Conservation (phyloP, 2,113 vertebrate genomes). For the Psilopogon haemacephalus region DNA sequence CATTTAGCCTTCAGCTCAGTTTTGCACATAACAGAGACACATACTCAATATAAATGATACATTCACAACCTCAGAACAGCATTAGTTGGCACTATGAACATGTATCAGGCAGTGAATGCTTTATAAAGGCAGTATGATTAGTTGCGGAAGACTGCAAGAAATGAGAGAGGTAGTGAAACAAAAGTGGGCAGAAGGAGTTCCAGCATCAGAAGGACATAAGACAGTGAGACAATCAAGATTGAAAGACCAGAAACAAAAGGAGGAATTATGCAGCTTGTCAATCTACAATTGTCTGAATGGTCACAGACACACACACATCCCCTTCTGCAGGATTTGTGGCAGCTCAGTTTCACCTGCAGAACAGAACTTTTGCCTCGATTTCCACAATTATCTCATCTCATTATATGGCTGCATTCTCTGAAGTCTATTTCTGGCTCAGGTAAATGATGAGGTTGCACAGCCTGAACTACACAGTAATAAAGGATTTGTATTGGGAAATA, state of each 20-base stretch:
- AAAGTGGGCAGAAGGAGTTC: background rate
- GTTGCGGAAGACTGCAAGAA: background rate
- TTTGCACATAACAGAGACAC: background rate
- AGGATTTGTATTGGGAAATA: background rate
- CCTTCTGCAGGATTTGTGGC: background rate
- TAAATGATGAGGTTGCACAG: background rate
- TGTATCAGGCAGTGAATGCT: background rate
- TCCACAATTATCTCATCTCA: background rate
- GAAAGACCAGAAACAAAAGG: background rate
- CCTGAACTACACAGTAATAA: background rate
- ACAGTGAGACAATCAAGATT: background rate
- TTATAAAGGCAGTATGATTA: background rate
- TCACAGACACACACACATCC: background rate
- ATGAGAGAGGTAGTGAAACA: background rate
- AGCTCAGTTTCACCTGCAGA: background rate
- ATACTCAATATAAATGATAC: accelerated
- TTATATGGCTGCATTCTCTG: background rate
- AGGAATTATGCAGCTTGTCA: background rate
- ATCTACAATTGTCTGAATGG: background rate
- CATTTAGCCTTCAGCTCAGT: background rate
- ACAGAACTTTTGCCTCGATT: background rate
- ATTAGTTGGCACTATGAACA: background rate
- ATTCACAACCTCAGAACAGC: background rate
- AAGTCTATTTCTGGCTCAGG: background rate
- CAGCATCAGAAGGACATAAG: background rate